A percentile compares a stretch with the other conserved stretches of the same genome.
phyloP scores from a whole-genome alignment of 2,113 vertebrate species.

The Tragelaphus strepsiceros region DNA sequence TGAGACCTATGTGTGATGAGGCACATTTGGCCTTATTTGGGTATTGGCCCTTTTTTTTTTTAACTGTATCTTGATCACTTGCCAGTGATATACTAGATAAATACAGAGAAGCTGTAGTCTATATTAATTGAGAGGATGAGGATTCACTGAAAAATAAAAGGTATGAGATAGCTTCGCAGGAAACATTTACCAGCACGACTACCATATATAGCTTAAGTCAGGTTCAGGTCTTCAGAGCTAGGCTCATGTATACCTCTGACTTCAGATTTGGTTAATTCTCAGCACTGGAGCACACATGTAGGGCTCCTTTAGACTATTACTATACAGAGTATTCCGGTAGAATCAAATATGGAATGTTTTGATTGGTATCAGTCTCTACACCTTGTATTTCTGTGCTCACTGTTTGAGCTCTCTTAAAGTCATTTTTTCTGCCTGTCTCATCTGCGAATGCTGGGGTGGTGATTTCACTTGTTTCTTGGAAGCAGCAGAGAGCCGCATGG shows the following conservation, averaged over 20 bases:
- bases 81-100: background rate
- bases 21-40: background rate
- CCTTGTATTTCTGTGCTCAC: background rate
- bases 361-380: background rate
- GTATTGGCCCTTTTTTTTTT: background rate
- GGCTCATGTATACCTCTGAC: background rate
- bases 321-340: background rate
- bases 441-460: background rate
- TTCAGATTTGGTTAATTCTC: background rate
- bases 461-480: background rate
- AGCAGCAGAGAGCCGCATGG: background rate
- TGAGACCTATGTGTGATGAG: background rate
- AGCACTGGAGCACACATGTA: background rate
- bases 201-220: background rate
- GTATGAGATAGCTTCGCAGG: background rate
- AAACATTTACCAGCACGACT: background rate
- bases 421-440: background rate
- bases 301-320: background rate
- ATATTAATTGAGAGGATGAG: background rate
- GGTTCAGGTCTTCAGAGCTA: background rate
- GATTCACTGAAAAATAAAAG: background rate
- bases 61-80: background rate
- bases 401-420: background rate
- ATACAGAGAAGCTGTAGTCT: background rate
- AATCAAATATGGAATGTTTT: background rate